Evolutionary conservation across 2,113 vertebrate genomes (phyloP), one percentile per base, ranked within the genome.

Genomic region (Sprattus sprattus): DNA sequence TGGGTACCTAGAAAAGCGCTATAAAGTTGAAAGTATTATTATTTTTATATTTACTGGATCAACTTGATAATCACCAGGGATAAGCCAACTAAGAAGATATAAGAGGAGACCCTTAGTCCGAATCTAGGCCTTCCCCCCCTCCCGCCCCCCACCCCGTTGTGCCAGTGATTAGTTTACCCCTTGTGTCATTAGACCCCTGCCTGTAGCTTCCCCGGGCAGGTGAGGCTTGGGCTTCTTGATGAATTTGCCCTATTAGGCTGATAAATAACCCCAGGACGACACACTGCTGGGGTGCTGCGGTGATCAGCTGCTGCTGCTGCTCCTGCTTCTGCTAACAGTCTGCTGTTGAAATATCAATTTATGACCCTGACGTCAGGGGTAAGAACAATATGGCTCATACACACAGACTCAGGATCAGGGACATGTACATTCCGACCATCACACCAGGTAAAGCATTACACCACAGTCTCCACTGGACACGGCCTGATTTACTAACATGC

Each of bases 231-330:
- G 90, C 86, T 89, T 88, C 90, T 90, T 94, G 92, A 93, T 93
- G 92, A 88, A 93, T 93, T 89, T 89, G 44, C 82, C 86, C 91
- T 86, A 91, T 94, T 92, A 92, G 92, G 88, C 85, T 93, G 92
- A 92, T 92, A 92, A 92, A 93, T 92, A 89, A 91, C 91, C 85
- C 84, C 82, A 39, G 32, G 71, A 11, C 13, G 32, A 32, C 28
- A 86, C 88, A 87, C 82, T 89, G 84, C 86, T 80, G 83, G 82
- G 84, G 67, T 81, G 85, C 1, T 82, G 82, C 84, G 85, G 84
- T 83, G 85, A 84, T 86, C 83, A 90, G 89, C 85, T 87, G 85
- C 85, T 87, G 82, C 54, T 86, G 87, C 90, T 86, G 88, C 89
- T 89, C 90, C 87, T 84, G 52, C 81, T 89, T 89, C 46, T 47